phyloP scores from a whole-genome alignment of 2,797 vertebrate genomes.

The Atherinosoma microstoma region DNA sequence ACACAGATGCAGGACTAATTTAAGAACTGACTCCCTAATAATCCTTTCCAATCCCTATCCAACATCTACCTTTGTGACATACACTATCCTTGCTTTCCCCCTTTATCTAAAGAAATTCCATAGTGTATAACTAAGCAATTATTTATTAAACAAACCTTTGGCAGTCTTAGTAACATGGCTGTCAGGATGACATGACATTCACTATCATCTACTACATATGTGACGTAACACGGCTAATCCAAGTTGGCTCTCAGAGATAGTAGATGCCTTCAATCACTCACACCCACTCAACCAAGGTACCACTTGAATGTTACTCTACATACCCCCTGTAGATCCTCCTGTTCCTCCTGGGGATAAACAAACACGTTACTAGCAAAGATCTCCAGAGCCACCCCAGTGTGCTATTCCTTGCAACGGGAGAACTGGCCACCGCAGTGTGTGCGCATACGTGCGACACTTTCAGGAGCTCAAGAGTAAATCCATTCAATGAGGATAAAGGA shows the following conservation, averaged over 20 bases:
- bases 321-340: constrained; percentile 69
- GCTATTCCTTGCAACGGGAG: constrained; percentile 19
- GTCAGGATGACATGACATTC: constrained; percentile 36
- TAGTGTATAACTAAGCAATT: neutral
- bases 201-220: constrained; percentile 21
- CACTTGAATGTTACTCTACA: constrained; percentile 39
- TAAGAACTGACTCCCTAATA: constrained; percentile 61
- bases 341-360: constrained; percentile 62
- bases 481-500: constrained; percentile 71
- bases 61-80: constrained; percentile 25
- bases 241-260: constrained; percentile 27
- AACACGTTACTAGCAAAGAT: constrained; percentile 41
- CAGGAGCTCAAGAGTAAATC: constrained; percentile 73
- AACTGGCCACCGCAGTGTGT: constrained; percentile 23
- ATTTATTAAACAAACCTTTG: constrained; percentile 6
- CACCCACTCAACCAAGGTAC: constrained; percentile 24
- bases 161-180: constrained; percentile 10
- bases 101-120: constrained; percentile 4
- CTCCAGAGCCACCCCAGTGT: constrained; percentile 66
- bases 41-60: constrained; percentile 71
- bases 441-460: constrained; percentile 38
- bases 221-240: constrained; percentile 47
- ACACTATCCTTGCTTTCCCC: neutral
- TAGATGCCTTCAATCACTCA: constrained; percentile 17
- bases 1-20: constrained; percentile 63